A percentile compares a stretch with the other conserved stretches of the same genome.
phyloP scores from a whole-genome alignment of 1,140 invertebrate species.

The Macrotrachela quadricornifera region DNA sequence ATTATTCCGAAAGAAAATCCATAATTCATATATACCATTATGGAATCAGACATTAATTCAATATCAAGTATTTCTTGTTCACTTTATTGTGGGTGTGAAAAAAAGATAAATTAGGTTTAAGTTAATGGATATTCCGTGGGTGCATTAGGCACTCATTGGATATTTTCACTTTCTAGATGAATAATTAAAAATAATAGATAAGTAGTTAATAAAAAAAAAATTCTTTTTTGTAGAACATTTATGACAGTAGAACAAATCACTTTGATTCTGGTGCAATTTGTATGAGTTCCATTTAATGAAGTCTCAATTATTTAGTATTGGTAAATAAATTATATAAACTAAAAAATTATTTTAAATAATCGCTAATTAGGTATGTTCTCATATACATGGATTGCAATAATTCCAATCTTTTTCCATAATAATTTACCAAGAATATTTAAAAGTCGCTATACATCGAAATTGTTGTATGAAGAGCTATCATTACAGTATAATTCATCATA shows the following conservation, averaged over 20 bases:
- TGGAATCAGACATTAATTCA: slow-evolving; percentile 72
- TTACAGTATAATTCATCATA: slow-evolving; percentile 16
- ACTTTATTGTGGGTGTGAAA: slow-evolving; percentile 72
- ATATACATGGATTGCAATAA: slow-evolving; percentile 60
- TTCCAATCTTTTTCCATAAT: slow-evolving; percentile 56
- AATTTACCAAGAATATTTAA: slow-evolving; percentile 45
- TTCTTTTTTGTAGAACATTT: slow-evolving; percentile 38
- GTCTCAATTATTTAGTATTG: slow-evolving; percentile 59
- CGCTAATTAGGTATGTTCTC: slow-evolving; percentile 62
- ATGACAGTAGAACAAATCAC: slow-evolving; percentile 52
- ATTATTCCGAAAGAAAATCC: slow-evolving; percentile 26
- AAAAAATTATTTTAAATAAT: not conserved
- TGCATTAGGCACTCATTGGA: slow-evolving; percentile 55
- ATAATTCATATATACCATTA: slow-evolving; percentile 41
- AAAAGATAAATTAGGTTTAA: slow-evolving; percentile 69
- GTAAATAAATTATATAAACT: slow-evolving; percentile 30
- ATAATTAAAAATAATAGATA: too few relatives aligned
- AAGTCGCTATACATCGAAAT: too few relatives aligned
- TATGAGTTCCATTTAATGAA: slow-evolving; percentile 71
- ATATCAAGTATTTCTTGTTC: slow-evolving; percentile 56
- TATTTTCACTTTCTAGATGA: slow-evolving; percentile 61
- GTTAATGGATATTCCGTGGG: slow-evolving; percentile 63
- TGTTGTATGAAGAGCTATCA: too few relatives aligned
- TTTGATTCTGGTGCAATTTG: slow-evolving; percentile 59
- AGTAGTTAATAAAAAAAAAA: not conserved